Evolutionary conservation across 2,113 vertebrate genomes (phyloP).

Genomic region (Lontra canadensis): DNA sequence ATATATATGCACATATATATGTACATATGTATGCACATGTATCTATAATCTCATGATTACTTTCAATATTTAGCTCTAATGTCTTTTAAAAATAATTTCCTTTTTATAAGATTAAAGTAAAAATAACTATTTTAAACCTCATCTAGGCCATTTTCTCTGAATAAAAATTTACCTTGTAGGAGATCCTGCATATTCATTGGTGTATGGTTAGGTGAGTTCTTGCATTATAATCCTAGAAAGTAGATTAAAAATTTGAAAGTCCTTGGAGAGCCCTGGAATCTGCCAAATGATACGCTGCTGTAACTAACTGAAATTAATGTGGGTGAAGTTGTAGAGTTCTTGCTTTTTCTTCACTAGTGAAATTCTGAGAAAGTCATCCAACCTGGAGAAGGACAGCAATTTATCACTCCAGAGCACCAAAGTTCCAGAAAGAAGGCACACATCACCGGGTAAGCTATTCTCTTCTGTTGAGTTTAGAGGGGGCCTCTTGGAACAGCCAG

Average conservation of each 20-base stretch:
- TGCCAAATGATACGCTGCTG: neutral
- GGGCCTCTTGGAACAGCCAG: neutral
- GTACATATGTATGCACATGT: neutral
- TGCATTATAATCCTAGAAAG: conserved; percentile 13
- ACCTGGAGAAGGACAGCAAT: conserved; percentile 64
- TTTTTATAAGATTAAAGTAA: conserved; percentile 26
- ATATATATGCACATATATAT: neutral
- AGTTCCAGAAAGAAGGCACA: conserved; percentile 66
- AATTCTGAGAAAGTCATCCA: conserved; percentile 70
- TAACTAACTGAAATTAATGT: conserved; percentile 62
- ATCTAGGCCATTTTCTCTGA: conserved; percentile 11
- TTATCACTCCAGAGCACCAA: conserved; percentile 71
- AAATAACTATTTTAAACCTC: conserved; percentile 27
- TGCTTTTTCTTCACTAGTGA: conserved; percentile 63
- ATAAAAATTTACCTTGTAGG: conserved; percentile 37
- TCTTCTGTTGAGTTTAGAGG: neutral
- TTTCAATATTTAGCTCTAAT: neutral
- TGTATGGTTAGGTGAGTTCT: neutral
- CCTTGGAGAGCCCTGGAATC: neutral
- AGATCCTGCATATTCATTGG: neutral
- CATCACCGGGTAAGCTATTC: conserved; percentile 79
- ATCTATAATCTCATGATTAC: neutral
- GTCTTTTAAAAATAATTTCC: neutral
- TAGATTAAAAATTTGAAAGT: conserved; percentile 27
- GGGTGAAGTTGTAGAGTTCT: conserved; percentile 46